Base-by-base conservation (phyloP, 2,797 vertebrate genomes). In the Fundulus diaphanus region DNA sequence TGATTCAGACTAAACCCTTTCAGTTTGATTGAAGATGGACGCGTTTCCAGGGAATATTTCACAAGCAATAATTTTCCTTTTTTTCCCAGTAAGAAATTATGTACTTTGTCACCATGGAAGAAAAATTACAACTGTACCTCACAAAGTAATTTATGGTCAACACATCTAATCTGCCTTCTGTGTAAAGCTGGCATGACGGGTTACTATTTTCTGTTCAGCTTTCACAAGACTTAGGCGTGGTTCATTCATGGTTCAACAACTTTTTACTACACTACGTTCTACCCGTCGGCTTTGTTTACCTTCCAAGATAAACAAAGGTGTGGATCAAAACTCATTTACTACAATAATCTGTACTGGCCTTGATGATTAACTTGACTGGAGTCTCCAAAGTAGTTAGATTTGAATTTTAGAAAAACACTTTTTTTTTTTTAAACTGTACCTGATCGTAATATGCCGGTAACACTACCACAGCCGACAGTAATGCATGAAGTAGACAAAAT, bases 301-400 rank as follows among this genome's bases (percentile, higher is more conserved):
- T 85, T 72, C 75, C 37, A 83, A 80, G 72, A 79, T 85, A 81
- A 83, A 90, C 61, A 85, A 24, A 85, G 81, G 84, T 44, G 74
- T 85, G 29, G 85, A 68, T 63, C 35, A 27, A 44, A 81, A 35
- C 13, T 3, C 2, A 37, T 89, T 80, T 80, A 52, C 63, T n/a
- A 48, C 40, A 77, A 40, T 35, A n/a, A n/a, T 61, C 54, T 11
- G 15, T 59, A 40, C 24, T 35, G 42, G n/a, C 73, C 70, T 15
- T 42, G 16, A 67, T 7, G 46, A 44, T 6, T 27, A 29, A 67
- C 76, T 70, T 78, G 79, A 81, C 71, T 31, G 74, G 78, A 68
- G 68, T 49, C 6, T 18, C 48, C 16, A 18, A 20, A 20, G 48
- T 49, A 20, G 48, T 20, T 18, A 49, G 3, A 49, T 44, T 44